Base-by-base conservation (phyloP, 2,113 vertebrate species). In the Sturnus vulgaris region DNA sequence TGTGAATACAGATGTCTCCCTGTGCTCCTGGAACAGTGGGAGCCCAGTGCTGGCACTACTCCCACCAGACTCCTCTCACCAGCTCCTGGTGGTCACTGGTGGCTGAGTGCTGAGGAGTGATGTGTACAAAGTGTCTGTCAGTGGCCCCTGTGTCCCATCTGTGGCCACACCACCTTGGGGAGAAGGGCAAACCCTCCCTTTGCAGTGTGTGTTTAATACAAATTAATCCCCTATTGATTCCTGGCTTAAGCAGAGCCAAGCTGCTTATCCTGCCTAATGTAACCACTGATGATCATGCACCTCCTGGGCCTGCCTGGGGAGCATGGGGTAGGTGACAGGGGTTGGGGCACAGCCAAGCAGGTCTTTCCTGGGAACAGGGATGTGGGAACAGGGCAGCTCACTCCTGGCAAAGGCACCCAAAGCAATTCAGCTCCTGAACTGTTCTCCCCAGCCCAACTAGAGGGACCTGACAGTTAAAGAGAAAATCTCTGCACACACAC, bases 191-290 rank as follows among this genome's bases (percentile, higher is more conserved):
- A 55, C 19, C 53, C 79, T 82, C 75, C 61, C 82, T 64, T 33
- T 55, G 66, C 66, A 83, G 55, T 0, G 0, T 0, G 0, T 50
- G 30, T 66, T 93, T 81, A 88, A 93, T 86, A 66, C 63, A 76
- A 93, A 92, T 77, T 53, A 96, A 93, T 92, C 80, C 72, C 37
- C 81, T 81, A 86, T 75, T 9, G 60, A 92, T 92, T 93, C 42
- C 86, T 50, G 47, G 71, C 82, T 97, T 90, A 94, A 86, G 68
- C 27, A 49, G 55, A 83, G 71, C 71, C 47, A 60, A 95, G 93
- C 82, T 85, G 78, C 84, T 94, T 86, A 87, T 60, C 64, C 63
- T 53, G 79, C 82, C 72, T 63, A 59, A 30, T 82, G 85, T 68
- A 82, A 44, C 23, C 82, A 82, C 16, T 0, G 13, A 60, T 27